These are phyloP conservation scores for Sisor rabdophorus DNA, from an alignment of 2,113 vertebrate species.

Conservation along the genomic window DNA sequence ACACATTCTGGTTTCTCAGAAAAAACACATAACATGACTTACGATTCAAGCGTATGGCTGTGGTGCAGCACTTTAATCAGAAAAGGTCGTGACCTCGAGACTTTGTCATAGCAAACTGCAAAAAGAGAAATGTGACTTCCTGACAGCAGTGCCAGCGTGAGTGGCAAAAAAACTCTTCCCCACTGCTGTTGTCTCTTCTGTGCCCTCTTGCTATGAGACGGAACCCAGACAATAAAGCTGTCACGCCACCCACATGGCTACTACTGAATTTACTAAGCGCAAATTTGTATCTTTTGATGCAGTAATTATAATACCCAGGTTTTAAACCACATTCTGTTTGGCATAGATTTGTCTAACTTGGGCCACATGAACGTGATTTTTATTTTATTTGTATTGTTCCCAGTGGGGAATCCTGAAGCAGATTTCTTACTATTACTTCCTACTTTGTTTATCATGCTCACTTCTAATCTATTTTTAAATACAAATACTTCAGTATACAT, in stretches of 20 bases:
- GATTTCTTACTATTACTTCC: not conserved
- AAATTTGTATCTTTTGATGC: constrained; percentile 44
- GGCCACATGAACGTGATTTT: constrained; percentile 40
- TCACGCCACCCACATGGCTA: constrained; percentile 60
- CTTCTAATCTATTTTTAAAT: not conserved
- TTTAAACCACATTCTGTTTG: constrained; percentile 52
- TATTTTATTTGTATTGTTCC: constrained; percentile 29
- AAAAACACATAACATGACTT: constrained; percentile 2
- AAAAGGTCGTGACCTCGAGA: constrained; percentile 54
- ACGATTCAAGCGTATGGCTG: not conserved
- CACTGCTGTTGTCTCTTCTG: constrained; percentile 4
- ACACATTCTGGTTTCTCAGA: constrained; percentile 25
- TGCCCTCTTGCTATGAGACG: constrained; percentile 53
- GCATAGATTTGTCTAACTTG: constrained; percentile 50
- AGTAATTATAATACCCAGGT: constrained; percentile 32
- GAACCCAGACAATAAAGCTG: constrained; percentile 47
- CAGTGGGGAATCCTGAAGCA: constrained; percentile 2
- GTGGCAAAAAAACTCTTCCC: constrained; percentile 24
- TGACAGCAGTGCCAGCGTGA: constrained; percentile 58
- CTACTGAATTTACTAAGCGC: constrained; percentile 55
- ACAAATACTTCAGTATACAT: not conserved
- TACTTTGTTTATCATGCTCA: not conserved
- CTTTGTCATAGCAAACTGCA: constrained; percentile 52
- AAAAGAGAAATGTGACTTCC: constrained; percentile 62
- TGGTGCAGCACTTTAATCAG: constrained; percentile 34